Evolutionary conservation across 1,140 invertebrate species (phyloP), one percentile per base, ranked within the genome.

Genomic region (Anagrus nilaparvatae): DNA sequence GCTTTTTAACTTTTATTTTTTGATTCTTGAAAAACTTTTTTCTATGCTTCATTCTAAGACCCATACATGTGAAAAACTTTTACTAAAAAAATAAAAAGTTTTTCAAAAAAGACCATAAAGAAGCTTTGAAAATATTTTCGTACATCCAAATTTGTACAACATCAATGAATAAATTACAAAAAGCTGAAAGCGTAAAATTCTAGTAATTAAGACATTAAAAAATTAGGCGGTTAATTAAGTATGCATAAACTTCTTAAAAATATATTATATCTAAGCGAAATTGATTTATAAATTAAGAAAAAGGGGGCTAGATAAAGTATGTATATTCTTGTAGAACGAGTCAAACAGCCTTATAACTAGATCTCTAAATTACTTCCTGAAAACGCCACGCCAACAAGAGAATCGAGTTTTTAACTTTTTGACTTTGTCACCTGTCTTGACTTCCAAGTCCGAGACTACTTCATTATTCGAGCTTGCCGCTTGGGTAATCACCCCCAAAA

Each of bases 391-490:
- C 6, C 13, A 17, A 9, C 16, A 10, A 32, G 52, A 40, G 46
- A 52, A 44, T 52, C 34, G 34, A 58, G 51, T 50, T 58, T 49
- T 59, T 54, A 57, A 61, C 53, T 61, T 59, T 46, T 53, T 51
- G 50, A 61, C 56, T 56, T 43, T 44, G 43, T 58, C 58, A 58
- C 59, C 59, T 59, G 56, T 47, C 43, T 30, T 33, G 35, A n/a
- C n/a, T n/a, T 19, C 10, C 25, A 8, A 2, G 43, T 40, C 43
- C 43, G 31, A 45, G 37, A n/a, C n/a, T 37, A 35, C 37, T 45
- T 45, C 36, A 34, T 45, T 44, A 32, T 37, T 28, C 23, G 32
- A 9, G 24, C 23, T 20, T 33, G 24, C 0, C n/a, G n/a, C n/a
- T n/a, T 2, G 17, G 9, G 29, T 7, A 31, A 27, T 36, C n/a